Evolutionary conservation across 2,888 invertebrate species (phyloP), one percentile per base, ranked within the genome.

Genomic region (Zygaena filipendulae): DNA sequence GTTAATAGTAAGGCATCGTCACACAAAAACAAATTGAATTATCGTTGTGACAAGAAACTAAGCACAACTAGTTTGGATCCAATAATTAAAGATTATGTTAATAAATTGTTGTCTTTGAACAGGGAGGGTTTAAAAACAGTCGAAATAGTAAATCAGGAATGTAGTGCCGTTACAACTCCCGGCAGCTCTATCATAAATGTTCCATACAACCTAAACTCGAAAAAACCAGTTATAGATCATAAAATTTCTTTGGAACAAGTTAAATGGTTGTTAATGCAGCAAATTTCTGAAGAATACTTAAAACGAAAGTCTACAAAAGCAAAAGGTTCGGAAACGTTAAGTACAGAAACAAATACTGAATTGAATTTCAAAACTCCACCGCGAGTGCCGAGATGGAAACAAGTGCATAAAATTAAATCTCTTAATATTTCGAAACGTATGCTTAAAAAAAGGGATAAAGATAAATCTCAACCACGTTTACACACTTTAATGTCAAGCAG

Each of bases 131-230:
- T 72, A 11, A 68, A 64, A 49, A 70, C 70, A 4, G 48, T 79
- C 25, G 60, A 77, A 49, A 56, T 80, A 20, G 56, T 66, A 11
- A 64, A 67, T 36, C 70, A 74, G 49, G 70, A 77, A 29, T 77
- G 80, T 35, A 81, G 81, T 42, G 56, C 66, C 2, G 61, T 75
- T 3, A 47, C 61, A n/a, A 81, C 81, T 8, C 81, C 81, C 10
- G 59, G 66, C 3, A 80, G 77, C 41, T 81, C 81, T 1, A 58
- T 81, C 27, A 58, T 81, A 16, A 66, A 79, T 36, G 52, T 63
- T 1, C 52, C 64, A 7, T 52, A 47, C 18, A 80, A 80, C 45
- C 35, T 55, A 8, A 42, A 50, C 22, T 43, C 40, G 13, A 43
- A 40, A 14, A 56, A 52, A 36, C 14, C 43, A n/a, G 32, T 31